Base-by-base conservation (phyloP, 2,888 invertebrate species). In the Callosobruchus maculatus region DNA sequence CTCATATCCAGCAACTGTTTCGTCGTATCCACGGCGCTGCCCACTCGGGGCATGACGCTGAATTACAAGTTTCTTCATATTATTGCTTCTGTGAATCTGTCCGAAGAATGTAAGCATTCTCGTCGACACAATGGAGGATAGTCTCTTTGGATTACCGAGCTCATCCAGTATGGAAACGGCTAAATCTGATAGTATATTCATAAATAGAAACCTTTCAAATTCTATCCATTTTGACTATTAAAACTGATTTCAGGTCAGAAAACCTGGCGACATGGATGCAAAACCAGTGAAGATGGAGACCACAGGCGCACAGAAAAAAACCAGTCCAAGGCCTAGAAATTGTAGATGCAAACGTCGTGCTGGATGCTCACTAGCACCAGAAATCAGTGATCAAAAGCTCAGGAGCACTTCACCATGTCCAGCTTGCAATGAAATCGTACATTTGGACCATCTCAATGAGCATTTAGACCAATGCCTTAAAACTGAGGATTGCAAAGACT, bases 401-500 rank as follows among this genome's bases (percentile, higher is more conserved):
- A 49, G 49, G 18, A 49, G 49, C 18, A 49, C 18, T 18, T 49
- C 49, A 13, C 49, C 49, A n/a, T 89, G 89, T 80, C 88, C 89
- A 5, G 82, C 86, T 70, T 89, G 89, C 78, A 77, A 80, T 22
- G 81, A 81, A 76, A 72, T 68, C 21, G 71, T 87, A 22, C 67
- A 74, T 3, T 70, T 81, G 22, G 73, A 74, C 4, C 75, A 80
- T 71, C 80, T 88, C 21, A 86, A 88, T 77, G 76, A 78, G 5
- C 87, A 88, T 80, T 76, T 88, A 68, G 83, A 83, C 74, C 74
- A 73, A 67, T 84, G 84, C 79, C 78, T 82, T 20, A 72, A 31
- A 22, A 71, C 74, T 66, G 68, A 73, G 20, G 22, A 70, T 22
- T 71, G 72, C 30, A 71, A 78, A 74, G 76, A 76, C 21, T 79